Percentiles rank a stretch among this genome's conserved stretches.
These are phyloP conservation scores for Propithecus deckenii DNA, from an alignment of 2,797 vertebrate genomes.

Conservation along the genomic window DNA sequence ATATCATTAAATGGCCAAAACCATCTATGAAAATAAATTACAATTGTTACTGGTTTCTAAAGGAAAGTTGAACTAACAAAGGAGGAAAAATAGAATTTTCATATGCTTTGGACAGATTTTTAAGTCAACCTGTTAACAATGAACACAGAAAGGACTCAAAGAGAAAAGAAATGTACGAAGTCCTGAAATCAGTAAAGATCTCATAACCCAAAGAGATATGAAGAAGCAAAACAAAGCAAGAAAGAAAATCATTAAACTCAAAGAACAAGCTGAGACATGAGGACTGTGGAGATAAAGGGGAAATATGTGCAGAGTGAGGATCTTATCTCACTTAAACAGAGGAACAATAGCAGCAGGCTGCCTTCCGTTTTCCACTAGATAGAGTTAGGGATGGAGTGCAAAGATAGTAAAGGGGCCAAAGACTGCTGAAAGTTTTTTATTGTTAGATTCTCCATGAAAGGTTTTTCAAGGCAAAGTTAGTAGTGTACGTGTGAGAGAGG, in stretches of 20 bases:
- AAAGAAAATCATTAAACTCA: constrained; percentile 80
- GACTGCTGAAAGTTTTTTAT: neutral
- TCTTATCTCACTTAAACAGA: constrained; percentile 78
- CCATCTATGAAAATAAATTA: constrained; percentile 1
- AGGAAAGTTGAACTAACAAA: constrained; percentile 38
- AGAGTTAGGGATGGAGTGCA: constrained; percentile 1
- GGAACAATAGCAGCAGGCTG: constrained; percentile 71
- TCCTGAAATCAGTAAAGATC: constrained; percentile 69
- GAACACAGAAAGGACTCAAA: constrained; percentile 36
- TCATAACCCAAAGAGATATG: constrained; percentile 73
- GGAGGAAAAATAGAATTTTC: constrained; percentile 32
- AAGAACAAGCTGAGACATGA: constrained; percentile 66
- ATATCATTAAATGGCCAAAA: constrained; percentile 22
- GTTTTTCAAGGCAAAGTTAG: neutral
- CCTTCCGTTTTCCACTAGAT: constrained; percentile 26
- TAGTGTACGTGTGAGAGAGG: no score
- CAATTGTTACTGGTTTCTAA: constrained; percentile 5
- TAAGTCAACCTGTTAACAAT: constrained; percentile 40
- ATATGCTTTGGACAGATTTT: constrained; percentile 30
- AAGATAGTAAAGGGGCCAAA: neutral
- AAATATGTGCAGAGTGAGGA: constrained; percentile 64
- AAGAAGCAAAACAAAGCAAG: constrained; percentile 78
- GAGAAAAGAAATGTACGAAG: neutral
- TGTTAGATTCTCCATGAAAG: neutral
- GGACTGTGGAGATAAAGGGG: constrained; percentile 73